Conservation (phyloP, 2,113 vertebrate genomes). For the Mystacornis crossleyi region DNA sequence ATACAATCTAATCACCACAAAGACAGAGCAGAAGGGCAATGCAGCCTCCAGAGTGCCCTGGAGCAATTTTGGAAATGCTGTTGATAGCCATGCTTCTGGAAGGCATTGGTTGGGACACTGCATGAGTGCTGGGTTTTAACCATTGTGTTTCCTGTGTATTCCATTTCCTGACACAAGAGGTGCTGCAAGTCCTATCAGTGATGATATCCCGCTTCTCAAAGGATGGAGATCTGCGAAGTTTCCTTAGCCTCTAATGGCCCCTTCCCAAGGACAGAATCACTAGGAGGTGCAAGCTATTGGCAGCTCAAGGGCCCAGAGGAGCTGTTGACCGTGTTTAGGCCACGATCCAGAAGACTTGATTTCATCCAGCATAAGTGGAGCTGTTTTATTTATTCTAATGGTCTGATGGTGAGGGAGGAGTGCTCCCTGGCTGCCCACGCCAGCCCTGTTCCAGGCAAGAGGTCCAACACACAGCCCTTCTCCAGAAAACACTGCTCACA, state of each 20-base stretch:
- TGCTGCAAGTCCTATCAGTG: not conserved
- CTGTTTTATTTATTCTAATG: slow-evolving; percentile 64
- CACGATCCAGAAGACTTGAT: slow-evolving; percentile 50
- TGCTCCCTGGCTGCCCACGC: slow-evolving; percentile 24
- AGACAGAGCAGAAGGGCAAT: not conserved
- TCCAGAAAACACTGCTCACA: not conserved
- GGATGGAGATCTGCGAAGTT: slow-evolving; percentile 38
- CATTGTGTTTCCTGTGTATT: not conserved
- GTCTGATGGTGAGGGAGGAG: slow-evolving; percentile 45
- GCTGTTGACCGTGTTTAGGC: slow-evolving; percentile 68
- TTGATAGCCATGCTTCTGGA: not conserved
- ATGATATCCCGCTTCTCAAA: slow-evolving; percentile 21
- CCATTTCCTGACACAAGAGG: not conserved
- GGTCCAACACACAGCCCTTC: not conserved
- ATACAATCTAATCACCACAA: not conserved
- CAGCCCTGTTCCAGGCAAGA: slow-evolving; percentile 15
- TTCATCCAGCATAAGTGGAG: slow-evolving; percentile 48
- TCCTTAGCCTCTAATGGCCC: slow-evolving; percentile 59
- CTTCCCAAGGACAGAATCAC: slow-evolving; percentile 65
- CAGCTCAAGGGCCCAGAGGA: slow-evolving; percentile 59
- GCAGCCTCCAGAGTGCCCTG: not conserved
- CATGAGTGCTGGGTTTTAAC: not conserved
- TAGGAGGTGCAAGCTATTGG: slow-evolving; percentile 67
- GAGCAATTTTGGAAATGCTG: not conserved
- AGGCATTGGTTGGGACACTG: not conserved